Conservation (phyloP, 1,140 invertebrate species). For the Drosophila nebulosa region DNA sequence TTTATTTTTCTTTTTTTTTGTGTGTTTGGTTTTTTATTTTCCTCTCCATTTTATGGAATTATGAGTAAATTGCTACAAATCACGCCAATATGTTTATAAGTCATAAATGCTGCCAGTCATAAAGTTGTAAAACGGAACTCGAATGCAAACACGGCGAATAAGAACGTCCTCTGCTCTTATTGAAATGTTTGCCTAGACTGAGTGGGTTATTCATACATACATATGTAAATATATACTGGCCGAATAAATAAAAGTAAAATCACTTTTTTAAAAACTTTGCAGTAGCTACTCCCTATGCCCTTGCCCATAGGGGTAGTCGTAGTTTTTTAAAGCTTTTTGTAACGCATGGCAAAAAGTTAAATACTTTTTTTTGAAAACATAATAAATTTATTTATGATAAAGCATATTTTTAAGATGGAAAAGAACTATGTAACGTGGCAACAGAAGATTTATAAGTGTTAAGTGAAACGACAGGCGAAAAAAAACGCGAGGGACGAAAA, state of each 20-base stretch:
- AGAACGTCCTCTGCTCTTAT: slow-evolving; percentile 28
- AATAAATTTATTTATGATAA: too few species aligned
- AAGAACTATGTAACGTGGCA: too few species aligned
- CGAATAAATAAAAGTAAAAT: background rate
- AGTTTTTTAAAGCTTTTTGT: background rate
- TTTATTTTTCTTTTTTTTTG: background rate
- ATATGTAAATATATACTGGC: background rate
- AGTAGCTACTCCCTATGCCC: background rate
- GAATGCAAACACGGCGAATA: background rate
- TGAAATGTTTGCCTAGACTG: slow-evolving; percentile 18
- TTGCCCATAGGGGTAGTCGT: background rate
- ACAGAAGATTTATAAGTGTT: too few species aligned
- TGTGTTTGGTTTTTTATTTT: slow-evolving; percentile 1
- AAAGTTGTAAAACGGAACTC: background rate
- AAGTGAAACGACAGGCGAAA: too few species aligned
- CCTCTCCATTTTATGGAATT: slow-evolving; percentile 34
- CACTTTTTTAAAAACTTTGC: background rate
- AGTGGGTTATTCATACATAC: background rate
- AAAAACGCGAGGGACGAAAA: too few species aligned
- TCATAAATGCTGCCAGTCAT: slow-evolving; percentile 42
- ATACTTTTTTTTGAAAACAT: too few species aligned
- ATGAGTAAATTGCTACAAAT: slow-evolving; percentile 69
- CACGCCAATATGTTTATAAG: slow-evolving; percentile 47
- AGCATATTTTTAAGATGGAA: too few species aligned
- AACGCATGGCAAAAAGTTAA: too few species aligned